Base-by-base conservation (phyloP, 1,140 invertebrate genomes). In the Pachyrhynchus sulphureomaculatus region DNA sequence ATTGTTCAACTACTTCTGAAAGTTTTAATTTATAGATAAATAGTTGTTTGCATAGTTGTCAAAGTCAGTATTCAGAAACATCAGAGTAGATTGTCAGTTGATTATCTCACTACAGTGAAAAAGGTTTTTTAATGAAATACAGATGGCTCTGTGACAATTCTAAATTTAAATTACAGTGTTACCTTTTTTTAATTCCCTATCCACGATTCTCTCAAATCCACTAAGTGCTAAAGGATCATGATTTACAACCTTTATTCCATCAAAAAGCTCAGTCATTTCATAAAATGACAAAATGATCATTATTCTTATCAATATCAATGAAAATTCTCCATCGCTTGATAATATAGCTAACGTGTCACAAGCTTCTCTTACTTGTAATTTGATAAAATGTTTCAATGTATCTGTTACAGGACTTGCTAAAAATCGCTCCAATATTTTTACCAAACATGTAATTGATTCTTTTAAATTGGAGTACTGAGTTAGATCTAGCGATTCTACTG, bases 201-300 rank as follows among this genome's bases (percentile, higher is more conserved):
- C 60, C 6, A 62, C 20, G 15, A 62, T 62, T 56, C 29, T 52
- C 23, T 55, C 23, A 33, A 62, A 62, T 4, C 60, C 51, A 24
- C 53, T 51, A 6, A 62, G 39, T 12, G 60, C 47, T 20, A 62
- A 49, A 5, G 52, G 52, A 47, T 62, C 52, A 15, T 56, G 60
- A 26, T 62, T 62, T 8, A 62, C 52, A 12, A 62, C 60, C 15
- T 62, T 62, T 5, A 62, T 62, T 5, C 59, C 59, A 41, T 62
- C 59, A 32, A 62, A 62, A 2, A 54, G 23, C 9, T 62, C 49
- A 13, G 52, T 55, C 42, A 62, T 62, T 23, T 56, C 42, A 17
- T 62, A 62, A 42, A 62, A 62, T 2, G 60, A 62, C 33, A 62
- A 36, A 29, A 62, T 62, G 9, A 62, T 56, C 29, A 56, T 9